Base-by-base conservation (phyloP, 2,888 invertebrate species). In the Nematopogon swammerdamellus region DNA sequence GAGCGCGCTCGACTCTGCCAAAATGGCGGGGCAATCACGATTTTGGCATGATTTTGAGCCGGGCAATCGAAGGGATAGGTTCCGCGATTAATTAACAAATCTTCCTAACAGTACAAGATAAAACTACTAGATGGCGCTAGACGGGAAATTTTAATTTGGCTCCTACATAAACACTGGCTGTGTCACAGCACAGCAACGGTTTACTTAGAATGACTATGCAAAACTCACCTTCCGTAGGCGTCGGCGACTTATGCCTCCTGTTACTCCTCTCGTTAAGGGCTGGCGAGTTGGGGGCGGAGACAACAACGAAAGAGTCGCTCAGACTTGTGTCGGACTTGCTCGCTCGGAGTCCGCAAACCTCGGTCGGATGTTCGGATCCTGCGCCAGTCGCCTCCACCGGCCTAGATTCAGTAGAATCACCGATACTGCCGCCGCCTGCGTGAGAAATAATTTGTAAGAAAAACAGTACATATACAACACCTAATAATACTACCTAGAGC, bases 311-410 rank as follows among this genome's bases (percentile, higher is more conserved):
- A 19, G 94, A 92, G 65, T 95, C 94, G 0, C 92, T 92, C 17
- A 95, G 82, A 64, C 93, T 94, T 0, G 93, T 94, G 65, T 95
- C 94, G 2, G 93, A 93, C 80, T 94, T 94, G 70, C 94, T 94
- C 8, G 91, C 83, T 47, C 93, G 82, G 58, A 94, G 82, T 1
- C 85, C 85, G 19, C 73, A 75, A 59, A 64, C 67, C 60, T 54
- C 70, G 61, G 54, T 49, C 50, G 4, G 63, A 68, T 70, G 52
- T 47, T 50, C 49, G 56, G 51, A 45, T 56, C 55, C 46, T 54
- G 56, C 14, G n/a, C 36, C 11, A 3, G 59, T 44, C 0, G 58
- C 49, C 20, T 73, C 73, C 46, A 66, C 56, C 0, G 77, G 73
- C 1, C 72, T 68, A 0, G 70, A 65, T 54, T 77, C 79, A 19